Base-by-base conservation (phyloP, 35 echinoderm and acorn worm genomes). In the Apostichopus japonicus region DNA sequence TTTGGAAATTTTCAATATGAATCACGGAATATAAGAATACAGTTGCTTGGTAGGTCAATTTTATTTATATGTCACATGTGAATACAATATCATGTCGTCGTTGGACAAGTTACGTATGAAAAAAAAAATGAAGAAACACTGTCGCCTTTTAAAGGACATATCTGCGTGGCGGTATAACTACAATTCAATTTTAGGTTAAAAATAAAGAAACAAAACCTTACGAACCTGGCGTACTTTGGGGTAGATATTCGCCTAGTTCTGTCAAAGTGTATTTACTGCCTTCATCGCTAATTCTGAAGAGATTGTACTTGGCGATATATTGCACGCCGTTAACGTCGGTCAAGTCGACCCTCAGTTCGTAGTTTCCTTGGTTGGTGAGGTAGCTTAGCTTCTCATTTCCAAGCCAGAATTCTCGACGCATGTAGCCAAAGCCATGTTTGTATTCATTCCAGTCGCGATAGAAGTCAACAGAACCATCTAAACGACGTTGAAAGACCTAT, bases 391-490 rank as follows among this genome's bases (percentile, higher is more conserved):
- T 79, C 10, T 80, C 76, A 92, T 79, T 77, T 53, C 90, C 90
- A 15, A 92, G 21, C 90, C 90, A 92, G 90, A 92, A 92, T 23
- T 92, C 90, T 79, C 90, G 56, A 3, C 54, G 55, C 13, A 92
- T 11, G 54, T 23, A 61, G 56, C 90, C 90, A 80, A 92, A 92
- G 4, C 90, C 90, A 11, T 17, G 23, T 78, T 92, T 92, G 54
- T 92, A 92, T 21, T 92, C 77, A 59, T 79, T 55, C 90, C 90
- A 92, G 15, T 24, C 25, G 21, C 73, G 75, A 78, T 72, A 80
- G 23, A 92, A 92, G 56, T 92, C 57, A 19, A 92, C 77, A 14
- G 44, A 61, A 10, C 90, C 90, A 63, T 80, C 73, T 23, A 10
- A 24, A 0, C 90, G 27, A 25, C 90, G 54, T 19, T 92, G 90